A percentile compares a stretch with the other conserved stretches of the same genome.
phyloP scores from a whole-genome alignment of 2,113 vertebrate species.

The Taxidea taxus region DNA sequence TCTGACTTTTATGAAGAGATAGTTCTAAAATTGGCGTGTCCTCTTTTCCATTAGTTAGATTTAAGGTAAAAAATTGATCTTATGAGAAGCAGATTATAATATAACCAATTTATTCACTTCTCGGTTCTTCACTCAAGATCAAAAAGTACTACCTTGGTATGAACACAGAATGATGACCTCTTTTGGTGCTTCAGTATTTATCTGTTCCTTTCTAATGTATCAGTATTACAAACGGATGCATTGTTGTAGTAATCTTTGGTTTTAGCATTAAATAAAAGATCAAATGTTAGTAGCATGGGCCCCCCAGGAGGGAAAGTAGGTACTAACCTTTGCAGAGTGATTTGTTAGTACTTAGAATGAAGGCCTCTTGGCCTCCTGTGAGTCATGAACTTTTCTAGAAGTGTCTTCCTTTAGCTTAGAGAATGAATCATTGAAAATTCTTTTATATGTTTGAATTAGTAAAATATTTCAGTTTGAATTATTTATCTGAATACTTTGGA shows the following conservation, averaged over 20 bases:
- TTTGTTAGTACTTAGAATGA: not conserved
- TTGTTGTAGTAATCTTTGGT: not conserved
- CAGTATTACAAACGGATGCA: not conserved
- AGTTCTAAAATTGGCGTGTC: not conserved
- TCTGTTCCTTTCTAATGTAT: not conserved
- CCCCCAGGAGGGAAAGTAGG: not conserved
- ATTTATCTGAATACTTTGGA: not conserved
- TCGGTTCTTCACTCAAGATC: not conserved
- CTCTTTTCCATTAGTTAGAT: not conserved
- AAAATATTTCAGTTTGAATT: not conserved
- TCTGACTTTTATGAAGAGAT: not conserved
- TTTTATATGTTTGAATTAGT: not conserved
- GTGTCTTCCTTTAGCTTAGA: not conserved
- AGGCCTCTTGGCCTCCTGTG: not conserved
- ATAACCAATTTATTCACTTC: not conserved
- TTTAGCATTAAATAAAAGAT: not conserved
- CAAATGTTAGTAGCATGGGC: not conserved
- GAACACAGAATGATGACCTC: not conserved
- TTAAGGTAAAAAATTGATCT: not conserved
- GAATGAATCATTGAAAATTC: not conserved
- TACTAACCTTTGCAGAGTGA: not conserved
- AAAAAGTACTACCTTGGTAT: not conserved
- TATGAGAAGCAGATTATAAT: not conserved
- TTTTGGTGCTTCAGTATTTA: not conserved
- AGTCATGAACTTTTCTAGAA: not conserved